phyloP scores from a whole-genome alignment of 2,888 invertebrate genomes.

The Eupeodes luniger region DNA sequence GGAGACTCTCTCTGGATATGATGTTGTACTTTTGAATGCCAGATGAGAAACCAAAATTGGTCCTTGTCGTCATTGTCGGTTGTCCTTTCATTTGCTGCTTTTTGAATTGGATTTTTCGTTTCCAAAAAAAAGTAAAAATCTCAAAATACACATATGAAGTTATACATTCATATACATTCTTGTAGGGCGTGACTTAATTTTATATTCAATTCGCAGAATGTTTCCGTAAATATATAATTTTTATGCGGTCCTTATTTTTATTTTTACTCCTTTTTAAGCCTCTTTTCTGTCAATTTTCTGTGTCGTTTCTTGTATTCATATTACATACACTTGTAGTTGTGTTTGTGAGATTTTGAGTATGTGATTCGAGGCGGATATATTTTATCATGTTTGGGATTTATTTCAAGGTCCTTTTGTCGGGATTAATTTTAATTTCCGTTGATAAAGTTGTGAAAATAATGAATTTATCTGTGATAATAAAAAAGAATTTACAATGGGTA shows the following conservation, averaged over 20 bases:
- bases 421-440: constrained; percentile 3
- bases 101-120: constrained; percentile 1
- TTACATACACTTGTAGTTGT: neutral
- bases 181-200: constrained; percentile 67
- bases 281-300: neutral
- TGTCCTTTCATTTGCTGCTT: neutral
- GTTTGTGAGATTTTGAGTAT: neutral
- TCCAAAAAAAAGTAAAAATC: neutral
- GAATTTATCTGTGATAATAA: neutral
- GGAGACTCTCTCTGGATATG: neutral
- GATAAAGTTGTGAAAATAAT: constrained; percentile 22
- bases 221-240: constrained; percentile 60
- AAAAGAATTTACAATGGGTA: neutral
- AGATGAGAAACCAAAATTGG: constrained; percentile 9
- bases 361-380: neutral
- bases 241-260: constrained; percentile 47
- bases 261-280: constrained; percentile 25
- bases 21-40: constrained; percentile 26
- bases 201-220: constrained; percentile 58
- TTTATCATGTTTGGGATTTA: constrained; percentile 2
- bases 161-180: constrained; percentile 13
- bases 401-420: neutral
- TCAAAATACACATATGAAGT: neutral
- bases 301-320: neutral
- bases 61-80: neutral